A percentile compares a stretch with the other conserved stretches of the same genome.
Conservation (phyloP, 2,797 vertebrate species). For the Tamandua tetradactyla region DNA sequence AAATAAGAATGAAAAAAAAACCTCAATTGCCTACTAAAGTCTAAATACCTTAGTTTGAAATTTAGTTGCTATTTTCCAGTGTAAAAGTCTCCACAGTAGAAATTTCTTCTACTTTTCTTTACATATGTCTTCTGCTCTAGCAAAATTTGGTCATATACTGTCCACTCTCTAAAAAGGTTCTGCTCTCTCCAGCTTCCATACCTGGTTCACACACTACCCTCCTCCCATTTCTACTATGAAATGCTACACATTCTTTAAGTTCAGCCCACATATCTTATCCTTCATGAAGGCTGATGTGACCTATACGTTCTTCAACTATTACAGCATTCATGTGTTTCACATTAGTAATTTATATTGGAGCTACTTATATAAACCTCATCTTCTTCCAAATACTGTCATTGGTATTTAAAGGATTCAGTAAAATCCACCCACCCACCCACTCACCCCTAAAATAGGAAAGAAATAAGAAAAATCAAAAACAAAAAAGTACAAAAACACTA, state of each 20-base stretch:
- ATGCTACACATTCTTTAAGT: not conserved
- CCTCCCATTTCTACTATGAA: not conserved
- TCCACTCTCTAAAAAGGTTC: not conserved
- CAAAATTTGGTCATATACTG: not conserved
- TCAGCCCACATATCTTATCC: not conserved
- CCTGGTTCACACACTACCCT: not conserved
- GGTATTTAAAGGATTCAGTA: not conserved
- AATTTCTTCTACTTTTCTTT: not conserved
- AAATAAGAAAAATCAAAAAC: not conserved
- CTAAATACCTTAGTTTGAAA: not conserved
- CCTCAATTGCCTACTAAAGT: not conserved
- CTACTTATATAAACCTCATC: not conserved
- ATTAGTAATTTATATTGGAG: not conserved
- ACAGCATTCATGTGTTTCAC: not conserved
- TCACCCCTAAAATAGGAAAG: not conserved
- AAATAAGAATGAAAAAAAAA: too few relatives aligned
- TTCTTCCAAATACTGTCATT: not conserved
- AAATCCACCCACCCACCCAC: not conserved
- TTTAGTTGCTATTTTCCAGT: not conserved
- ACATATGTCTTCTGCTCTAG: not conserved
- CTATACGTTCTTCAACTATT: not conserved
- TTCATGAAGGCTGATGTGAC: not conserved
- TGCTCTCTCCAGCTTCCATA: not conserved
- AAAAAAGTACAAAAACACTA: not conserved
- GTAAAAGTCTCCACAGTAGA: too few relatives aligned